These are phyloP conservation scores for Meloidogyne hapla DNA, from an alignment of 1,140 invertebrate genomes.

Conservation along the genomic window DNA sequence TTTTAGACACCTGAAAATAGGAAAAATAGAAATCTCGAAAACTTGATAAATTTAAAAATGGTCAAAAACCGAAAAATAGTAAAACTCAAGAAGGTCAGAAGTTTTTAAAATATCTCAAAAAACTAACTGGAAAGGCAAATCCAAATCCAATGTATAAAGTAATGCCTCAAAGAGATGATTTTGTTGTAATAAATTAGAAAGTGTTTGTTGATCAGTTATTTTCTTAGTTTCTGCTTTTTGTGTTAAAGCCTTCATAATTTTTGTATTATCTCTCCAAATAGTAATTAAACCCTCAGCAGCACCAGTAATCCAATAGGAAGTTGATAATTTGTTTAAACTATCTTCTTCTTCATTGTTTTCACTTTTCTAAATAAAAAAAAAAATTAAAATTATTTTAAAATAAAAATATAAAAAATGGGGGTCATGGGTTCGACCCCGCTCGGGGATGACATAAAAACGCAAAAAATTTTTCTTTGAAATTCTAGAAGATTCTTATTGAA, in stretches of 20 bases:
- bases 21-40: background rate
- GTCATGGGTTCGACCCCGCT: background rate
- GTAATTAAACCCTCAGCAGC: conserved; percentile 56
- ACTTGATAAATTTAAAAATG: background rate
- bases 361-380: background rate
- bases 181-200: conserved; percentile 58
- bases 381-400: background rate
- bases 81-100: conserved; percentile 1
- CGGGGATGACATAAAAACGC: too few species aligned
- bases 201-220: conserved; percentile 53
- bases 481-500: too few species aligned
- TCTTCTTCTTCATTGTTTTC: conserved; percentile 24
- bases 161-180: conserved; percentile 54
- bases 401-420: background rate
- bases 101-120: conserved; percentile 27
- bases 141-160: conserved; percentile 50
- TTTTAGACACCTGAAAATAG: conserved; percentile 38
- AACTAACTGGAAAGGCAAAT: conserved; percentile 52
- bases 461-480: too few species aligned
- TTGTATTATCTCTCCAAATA: conserved; percentile 59
- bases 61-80: background rate
- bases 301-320: conserved; percentile 45
- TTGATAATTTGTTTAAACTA: conserved; percentile 8
- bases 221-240: conserved; percentile 45
- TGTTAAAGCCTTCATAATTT: conserved; percentile 42